Evolutionary conservation across 2,888 invertebrate species (phyloP).

Genomic region (Microctonus aethiopoides): DNA sequence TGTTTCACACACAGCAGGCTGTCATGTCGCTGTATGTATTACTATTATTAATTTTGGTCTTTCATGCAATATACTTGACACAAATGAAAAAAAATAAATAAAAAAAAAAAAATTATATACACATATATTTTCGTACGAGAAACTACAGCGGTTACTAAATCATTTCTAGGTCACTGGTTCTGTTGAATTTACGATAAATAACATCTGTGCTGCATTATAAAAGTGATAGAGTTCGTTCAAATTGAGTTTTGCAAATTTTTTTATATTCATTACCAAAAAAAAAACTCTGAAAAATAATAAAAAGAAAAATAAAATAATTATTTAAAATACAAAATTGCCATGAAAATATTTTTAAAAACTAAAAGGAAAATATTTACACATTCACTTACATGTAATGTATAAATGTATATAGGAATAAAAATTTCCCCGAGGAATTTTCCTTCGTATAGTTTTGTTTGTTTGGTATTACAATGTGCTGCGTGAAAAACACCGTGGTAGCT

Average conservation of each 20-base stretch:
- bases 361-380: background rate
- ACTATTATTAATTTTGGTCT: conserved; percentile 3
- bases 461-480: conserved; percentile 45
- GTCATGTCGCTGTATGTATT: background rate
- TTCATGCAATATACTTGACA: background rate
- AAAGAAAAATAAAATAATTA: background rate
- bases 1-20: background rate
- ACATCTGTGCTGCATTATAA: conserved; percentile 2
- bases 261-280: background rate
- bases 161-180: conserved; percentile 27
- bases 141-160: conserved; percentile 5
- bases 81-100: background rate
- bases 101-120: background rate
- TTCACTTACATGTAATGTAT: background rate
- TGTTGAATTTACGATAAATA: conserved; percentile 26
- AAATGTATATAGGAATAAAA: conserved; percentile 4
- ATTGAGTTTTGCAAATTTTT: conserved; percentile 4
- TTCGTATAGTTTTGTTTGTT: conserved; percentile 41
- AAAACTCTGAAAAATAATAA: background rate
- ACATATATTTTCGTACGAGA: background rate
- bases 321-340: background rate
- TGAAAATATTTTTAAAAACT: background rate
- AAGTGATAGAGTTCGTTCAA: conserved; percentile 1
- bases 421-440: conserved; percentile 13
- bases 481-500: conserved; percentile 46